These are phyloP conservation scores for Andricus curvator DNA, from an alignment of 2,888 invertebrate species.

Conservation along the genomic window DNA sequence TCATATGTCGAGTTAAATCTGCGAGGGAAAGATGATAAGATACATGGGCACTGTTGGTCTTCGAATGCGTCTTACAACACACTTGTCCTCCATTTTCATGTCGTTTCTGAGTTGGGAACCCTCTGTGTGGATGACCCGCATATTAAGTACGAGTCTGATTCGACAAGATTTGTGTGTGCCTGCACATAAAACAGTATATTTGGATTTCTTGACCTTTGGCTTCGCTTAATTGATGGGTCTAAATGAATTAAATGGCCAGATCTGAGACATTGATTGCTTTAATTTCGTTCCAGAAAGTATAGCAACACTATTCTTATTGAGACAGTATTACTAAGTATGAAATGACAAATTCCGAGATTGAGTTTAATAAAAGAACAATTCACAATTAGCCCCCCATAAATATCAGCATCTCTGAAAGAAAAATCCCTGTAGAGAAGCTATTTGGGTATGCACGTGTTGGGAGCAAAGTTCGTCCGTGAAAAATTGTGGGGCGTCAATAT, in stretches of 20 bases:
- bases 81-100: slow-evolving; percentile 39
- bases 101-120: slow-evolving; percentile 23
- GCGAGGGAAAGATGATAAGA: slow-evolving; percentile 21
- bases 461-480: slow-evolving; percentile 42
- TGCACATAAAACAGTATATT: slow-evolving; percentile 30
- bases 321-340: background rate
- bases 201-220: slow-evolving; percentile 30
- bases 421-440: slow-evolving; percentile 6
- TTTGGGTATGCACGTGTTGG: slow-evolving; percentile 31
- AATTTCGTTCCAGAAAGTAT: slow-evolving; percentile 23
- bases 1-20: slow-evolving; percentile 11
- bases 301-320: background rate
- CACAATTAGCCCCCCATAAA: slow-evolving; percentile 12
- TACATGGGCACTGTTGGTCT: background rate
- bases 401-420: background rate
- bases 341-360: background rate
- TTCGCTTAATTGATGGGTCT: slow-evolving; percentile 8
- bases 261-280: background rate
- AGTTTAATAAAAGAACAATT: background rate
- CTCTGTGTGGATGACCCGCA: slow-evolving; percentile 29
- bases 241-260: slow-evolving; percentile 8
- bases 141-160: slow-evolving; percentile 22
- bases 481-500: slow-evolving; percentile 42
- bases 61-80: slow-evolving; percentile 39
- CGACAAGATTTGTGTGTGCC: slow-evolving; percentile 19